These are phyloP conservation scores for Muntiacus reevesi DNA, from an alignment of 2,113 vertebrate species.

Conservation along the genomic window DNA sequence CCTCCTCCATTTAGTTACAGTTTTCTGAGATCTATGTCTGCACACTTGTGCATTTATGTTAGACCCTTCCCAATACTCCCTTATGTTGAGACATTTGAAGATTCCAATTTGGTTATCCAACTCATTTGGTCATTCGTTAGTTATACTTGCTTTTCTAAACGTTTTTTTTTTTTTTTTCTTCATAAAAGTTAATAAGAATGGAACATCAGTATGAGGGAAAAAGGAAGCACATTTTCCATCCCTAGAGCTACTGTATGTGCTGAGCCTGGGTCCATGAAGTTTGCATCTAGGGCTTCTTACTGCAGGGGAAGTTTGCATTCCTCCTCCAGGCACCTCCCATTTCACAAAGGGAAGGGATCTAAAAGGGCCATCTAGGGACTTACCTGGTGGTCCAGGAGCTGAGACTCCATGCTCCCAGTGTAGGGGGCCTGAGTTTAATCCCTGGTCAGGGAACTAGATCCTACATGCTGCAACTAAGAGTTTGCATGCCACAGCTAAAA, in stretches of 20 bases:
- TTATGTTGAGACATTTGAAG: neutral
- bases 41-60: neutral
- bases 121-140: neutral
- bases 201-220: neutral
- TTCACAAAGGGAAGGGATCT: neutral
- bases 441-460: neutral
- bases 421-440: neutral
- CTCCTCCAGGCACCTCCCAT: neutral
- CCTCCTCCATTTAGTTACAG: neutral
- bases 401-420: neutral
- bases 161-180: neutral
- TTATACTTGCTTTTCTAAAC: neutral
- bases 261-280: neutral
- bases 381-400: neutral
- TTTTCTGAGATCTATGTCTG: neutral
- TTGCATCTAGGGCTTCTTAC: neutral
- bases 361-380: neutral
- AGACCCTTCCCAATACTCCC: neutral
- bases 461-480: neutral
- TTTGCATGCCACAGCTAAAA: neutral
- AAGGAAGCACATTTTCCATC: neutral
- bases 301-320: neutral
- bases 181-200: neutral
- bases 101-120: neutral
- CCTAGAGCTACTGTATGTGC: neutral